phyloP scores from a whole-genome alignment of 2,888 invertebrate genomes.

The Orthosia gothica region DNA sequence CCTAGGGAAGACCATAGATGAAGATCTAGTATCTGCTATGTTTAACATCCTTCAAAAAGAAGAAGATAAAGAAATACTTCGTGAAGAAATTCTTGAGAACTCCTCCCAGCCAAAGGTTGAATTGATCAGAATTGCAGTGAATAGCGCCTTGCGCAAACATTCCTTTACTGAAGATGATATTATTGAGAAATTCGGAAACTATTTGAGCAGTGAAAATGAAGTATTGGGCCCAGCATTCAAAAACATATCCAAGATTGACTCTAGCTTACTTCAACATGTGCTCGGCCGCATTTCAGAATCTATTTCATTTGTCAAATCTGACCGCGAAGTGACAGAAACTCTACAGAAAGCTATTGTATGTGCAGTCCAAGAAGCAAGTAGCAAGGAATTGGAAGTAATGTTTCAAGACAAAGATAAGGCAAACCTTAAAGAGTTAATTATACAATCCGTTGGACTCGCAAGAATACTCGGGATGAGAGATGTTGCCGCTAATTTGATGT shows the following conservation, averaged over 20 bases:
- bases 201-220: conserved; percentile 92
- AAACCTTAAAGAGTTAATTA: conserved; percentile 87
- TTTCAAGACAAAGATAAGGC: conserved; percentile 88
- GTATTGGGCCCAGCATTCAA: conserved; percentile 93
- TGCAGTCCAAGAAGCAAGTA: conserved; percentile 92
- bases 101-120: conserved; percentile 92
- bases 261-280: conserved; percentile 92
- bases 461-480: conserved; percentile 93
- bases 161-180: conserved; percentile 91
- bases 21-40: conserved; percentile 88
- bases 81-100: conserved; percentile 89
- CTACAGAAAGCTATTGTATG: conserved; percentile 93
- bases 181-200: conserved; percentile 92
- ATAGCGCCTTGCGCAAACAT: conserved; percentile 84
- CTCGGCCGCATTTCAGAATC: conserved; percentile 92
- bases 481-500: conserved; percentile 91
- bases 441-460: conserved; percentile 94
- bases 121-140: conserved; percentile 91
- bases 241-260: conserved; percentile 92
- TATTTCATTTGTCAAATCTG: conserved; percentile 92
- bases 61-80: conserved; percentile 87
- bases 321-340: conserved; percentile 93
- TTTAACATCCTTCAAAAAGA: conserved; percentile 89
- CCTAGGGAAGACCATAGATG: conserved; percentile 88
- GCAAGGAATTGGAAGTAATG: conserved; percentile 90